These are phyloP conservation scores for Enteromius paludinosus DNA, from an alignment of 2,797 vertebrate genomes.

Conservation along the genomic window DNA sequence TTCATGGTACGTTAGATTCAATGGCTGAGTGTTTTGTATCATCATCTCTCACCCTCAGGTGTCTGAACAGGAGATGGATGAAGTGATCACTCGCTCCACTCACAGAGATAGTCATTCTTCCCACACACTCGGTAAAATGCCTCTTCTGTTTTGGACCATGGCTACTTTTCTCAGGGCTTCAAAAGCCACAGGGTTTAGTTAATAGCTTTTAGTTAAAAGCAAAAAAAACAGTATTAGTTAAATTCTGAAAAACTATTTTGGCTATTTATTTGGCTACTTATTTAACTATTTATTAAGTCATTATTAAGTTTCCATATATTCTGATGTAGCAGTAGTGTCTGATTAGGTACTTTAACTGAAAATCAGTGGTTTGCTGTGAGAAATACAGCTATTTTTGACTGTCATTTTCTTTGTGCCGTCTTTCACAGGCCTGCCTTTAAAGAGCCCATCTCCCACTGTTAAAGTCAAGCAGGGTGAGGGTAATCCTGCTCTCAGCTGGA, in stretches of 20 bases:
- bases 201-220: neutral
- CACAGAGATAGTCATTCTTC: conserved; percentile 81
- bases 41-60: conserved; percentile 76
- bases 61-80: conserved; percentile 97
- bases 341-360: neutral
- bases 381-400: neutral
- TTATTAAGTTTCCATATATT: conserved; percentile 4
- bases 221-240: neutral
- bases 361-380: neutral
- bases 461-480: conserved; percentile 81
- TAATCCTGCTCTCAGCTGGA: conserved; percentile 83
- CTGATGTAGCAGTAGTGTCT: neutral
- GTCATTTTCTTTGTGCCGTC: neutral
- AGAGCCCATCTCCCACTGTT: conserved; percentile 80
- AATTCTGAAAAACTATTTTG: neutral
- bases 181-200: neutral
- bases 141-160: neutral
- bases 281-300: neutral
- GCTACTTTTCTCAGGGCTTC: neutral
- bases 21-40: neutral
- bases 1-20: neutral
- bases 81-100: conserved; percentile 87
- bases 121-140: conserved; percentile 71
- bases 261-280: too few relatives aligned
- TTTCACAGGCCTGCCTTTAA: conserved; percentile 81